These are phyloP conservation scores for Pseudochromis fuscus DNA, from an alignment of 2,797 vertebrate genomes.

Conservation along the genomic window DNA sequence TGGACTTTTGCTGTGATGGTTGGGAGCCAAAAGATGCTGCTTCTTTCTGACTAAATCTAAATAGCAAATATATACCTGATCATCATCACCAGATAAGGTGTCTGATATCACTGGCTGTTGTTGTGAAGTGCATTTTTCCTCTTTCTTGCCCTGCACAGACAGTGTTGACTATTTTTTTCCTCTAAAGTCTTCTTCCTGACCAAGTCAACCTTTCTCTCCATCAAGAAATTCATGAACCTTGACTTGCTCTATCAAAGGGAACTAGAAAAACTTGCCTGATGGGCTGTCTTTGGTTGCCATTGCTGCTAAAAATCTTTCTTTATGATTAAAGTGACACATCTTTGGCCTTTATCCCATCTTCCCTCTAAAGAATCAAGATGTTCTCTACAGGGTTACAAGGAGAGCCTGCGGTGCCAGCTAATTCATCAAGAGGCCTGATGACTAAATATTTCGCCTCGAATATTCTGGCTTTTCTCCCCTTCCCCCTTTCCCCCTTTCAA, in stretches of 20 bases:
- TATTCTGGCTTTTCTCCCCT: constrained; percentile 33
- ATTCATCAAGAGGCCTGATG: constrained; percentile 57
- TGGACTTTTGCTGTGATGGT: not conserved
- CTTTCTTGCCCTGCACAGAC: constrained; percentile 9
- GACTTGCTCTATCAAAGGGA: constrained; percentile 55
- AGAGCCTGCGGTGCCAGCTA: constrained; percentile 39
- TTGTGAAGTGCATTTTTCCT: constrained; percentile 24
- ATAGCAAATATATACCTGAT: constrained; percentile 9
- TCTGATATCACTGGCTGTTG: constrained; percentile 12
- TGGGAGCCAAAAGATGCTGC: not conserved
- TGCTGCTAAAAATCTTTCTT: constrained; percentile 15
- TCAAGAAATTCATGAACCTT: constrained; percentile 67
- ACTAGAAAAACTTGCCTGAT: constrained; percentile 29
- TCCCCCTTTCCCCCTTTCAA: constrained; percentile 27
- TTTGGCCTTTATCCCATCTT: constrained; percentile 39
- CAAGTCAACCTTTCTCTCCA: constrained; percentile 43
- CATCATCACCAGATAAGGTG: constrained; percentile 4
- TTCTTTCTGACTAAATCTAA: not conserved
- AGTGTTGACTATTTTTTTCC: constrained; percentile 31
- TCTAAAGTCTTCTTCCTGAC: constrained; percentile 52
- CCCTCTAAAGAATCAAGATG: constrained; percentile 46
- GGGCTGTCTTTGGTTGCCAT: constrained; percentile 48
- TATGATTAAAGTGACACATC: constrained; percentile 52
- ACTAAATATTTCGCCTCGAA: constrained; percentile 55
- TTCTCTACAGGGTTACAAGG: constrained; percentile 37